Evolutionary conservation across 2,113 vertebrate species (phyloP).

Genomic region (Ptyas mucosa): DNA sequence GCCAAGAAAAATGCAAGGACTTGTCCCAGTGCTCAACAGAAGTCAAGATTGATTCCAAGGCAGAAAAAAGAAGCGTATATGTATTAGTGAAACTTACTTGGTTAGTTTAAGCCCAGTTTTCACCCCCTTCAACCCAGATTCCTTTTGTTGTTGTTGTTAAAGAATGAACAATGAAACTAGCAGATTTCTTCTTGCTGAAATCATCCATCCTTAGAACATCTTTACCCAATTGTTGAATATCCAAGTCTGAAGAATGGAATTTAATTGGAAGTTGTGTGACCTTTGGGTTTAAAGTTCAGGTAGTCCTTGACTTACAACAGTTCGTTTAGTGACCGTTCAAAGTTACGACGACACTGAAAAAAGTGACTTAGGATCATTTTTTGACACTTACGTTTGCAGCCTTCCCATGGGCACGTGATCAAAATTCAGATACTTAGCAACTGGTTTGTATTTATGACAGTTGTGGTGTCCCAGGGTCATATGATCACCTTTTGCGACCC

Average conservation of each 20-base stretch:
- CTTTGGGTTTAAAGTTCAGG: constrained; percentile 16
- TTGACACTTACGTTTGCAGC: background rate
- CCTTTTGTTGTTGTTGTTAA: background rate
- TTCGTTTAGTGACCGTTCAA: background rate
- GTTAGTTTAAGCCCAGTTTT: background rate
- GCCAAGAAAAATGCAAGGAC: background rate
- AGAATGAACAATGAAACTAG: background rate
- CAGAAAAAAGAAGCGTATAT: background rate
- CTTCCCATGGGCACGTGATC: background rate
- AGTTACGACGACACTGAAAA: background rate
- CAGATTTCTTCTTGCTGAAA: background rate
- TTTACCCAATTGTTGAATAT: background rate
- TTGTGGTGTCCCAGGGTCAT: background rate
- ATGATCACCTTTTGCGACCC: background rate
- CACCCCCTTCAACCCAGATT: background rate
- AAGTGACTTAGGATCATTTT: background rate
- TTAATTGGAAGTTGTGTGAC: fast-evolving
- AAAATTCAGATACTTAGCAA: background rate
- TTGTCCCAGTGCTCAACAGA: background rate
- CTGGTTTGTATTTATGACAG: background rate
- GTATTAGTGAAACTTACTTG: background rate
- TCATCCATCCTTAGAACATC: background rate
- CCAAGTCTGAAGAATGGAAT: background rate
- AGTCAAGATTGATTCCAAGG: background rate
- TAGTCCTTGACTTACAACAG: background rate